Base-by-base conservation (phyloP, 1,140 invertebrate genomes). In the Pemphigus obesinymphae region DNA sequence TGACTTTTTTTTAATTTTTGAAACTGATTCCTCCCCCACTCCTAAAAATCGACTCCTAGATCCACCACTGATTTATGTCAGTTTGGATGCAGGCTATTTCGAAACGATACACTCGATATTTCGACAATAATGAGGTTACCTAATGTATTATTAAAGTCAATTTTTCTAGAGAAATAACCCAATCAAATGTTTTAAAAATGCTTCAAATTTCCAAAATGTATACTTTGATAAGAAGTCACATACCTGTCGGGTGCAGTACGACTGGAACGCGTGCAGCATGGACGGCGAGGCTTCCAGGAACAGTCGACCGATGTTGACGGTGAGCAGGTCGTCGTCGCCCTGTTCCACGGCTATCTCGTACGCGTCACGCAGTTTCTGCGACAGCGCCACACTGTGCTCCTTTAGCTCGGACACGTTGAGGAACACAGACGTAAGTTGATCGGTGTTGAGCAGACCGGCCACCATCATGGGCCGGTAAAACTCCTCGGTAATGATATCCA, bases 261-360 rank as follows among this genome's bases (percentile, higher is more conserved):
- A 94, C 87, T 97, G 95, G 87, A 98, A 99, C 40, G 95, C 95
- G 85, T 95, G 92, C 84, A 99, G 89, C 95, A 98, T 97, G 23
- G 82, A 82, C 72, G 92, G 92, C 53, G 95, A 93, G n/a, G 94
- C 94, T 85, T 97, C 94, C 63, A 97, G 88, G 85, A 99, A 96
- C 83, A 97, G 90, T 87, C 93, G 93, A 8, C 96, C 96, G 82
- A 97, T 93, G 86, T 96, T 95, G 3, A 98, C 95, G 45, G 93
- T 95, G 37, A 93, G 88, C 82, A 96, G 89, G 88, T 97, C 95
- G 88, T 95, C 90, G 84, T 93, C 92, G 8, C 90, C 90, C 89
- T 91, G 92, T 85, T 94, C 92, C 13, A 91, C 86, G 11, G 96
- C 94, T 82, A 94, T 92, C 86, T 97, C 94, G n/a, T 97, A 90